These are phyloP conservation scores for Acinonyx jubatus DNA, from an alignment of 2,113 vertebrate species.

Conservation along the genomic window DNA sequence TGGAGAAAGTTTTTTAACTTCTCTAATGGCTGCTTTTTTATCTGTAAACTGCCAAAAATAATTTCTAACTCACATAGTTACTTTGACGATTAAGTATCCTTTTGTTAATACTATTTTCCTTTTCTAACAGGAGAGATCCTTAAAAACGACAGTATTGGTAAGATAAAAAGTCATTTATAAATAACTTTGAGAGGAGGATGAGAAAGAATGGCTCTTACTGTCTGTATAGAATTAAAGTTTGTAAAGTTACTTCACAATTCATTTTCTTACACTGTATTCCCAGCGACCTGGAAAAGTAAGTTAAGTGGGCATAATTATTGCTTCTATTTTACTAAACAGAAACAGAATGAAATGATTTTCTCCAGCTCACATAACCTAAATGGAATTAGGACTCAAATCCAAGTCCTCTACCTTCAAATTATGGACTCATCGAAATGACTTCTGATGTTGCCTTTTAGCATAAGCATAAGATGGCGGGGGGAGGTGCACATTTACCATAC, in stretches of 20 bases:
- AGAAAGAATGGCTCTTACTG: background rate
- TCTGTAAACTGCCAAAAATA: background rate
- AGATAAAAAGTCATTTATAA: background rate
- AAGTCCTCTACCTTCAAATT: background rate
- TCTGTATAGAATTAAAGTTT: background rate
- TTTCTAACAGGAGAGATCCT: background rate
- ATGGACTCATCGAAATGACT: background rate
- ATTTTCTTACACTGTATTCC: background rate
- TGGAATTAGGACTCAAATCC: background rate
- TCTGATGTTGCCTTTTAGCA: background rate
- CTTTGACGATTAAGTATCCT: background rate
- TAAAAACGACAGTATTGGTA: background rate
- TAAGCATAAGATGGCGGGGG: background rate
- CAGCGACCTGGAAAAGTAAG: background rate
- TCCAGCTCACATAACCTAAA: background rate
- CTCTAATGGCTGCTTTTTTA: background rate
- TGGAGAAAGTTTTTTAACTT: background rate
- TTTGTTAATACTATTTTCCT: constrained; percentile 17
- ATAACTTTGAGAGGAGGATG: background rate
- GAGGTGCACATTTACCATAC: too few relatives aligned
- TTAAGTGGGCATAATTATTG: constrained; percentile 1
- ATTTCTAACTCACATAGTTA: constrained; percentile 14
- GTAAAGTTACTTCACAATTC: background rate
- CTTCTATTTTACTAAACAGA: background rate
- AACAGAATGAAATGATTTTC: background rate